phyloP scores from a whole-genome alignment of 2,888 invertebrate genomes.

The Phrixothrix hirtus region DNA sequence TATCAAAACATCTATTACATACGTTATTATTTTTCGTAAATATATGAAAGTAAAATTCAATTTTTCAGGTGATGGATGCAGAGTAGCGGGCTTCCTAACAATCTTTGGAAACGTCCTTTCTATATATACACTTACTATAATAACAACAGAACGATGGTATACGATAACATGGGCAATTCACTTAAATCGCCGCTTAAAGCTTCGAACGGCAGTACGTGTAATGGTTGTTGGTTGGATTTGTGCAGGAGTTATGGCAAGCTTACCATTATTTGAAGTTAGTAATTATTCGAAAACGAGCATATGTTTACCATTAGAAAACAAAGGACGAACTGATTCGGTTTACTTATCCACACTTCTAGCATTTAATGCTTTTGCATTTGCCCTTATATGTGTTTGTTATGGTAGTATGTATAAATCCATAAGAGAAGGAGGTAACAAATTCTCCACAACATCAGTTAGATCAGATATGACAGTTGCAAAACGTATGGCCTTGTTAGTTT shows the following conservation, averaged over 20 bases:
- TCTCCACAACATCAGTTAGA: conserved; percentile 55
- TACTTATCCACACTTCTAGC: conserved; percentile 63
- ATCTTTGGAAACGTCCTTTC: conserved; percentile 68
- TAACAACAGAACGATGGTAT: conserved; percentile 65
- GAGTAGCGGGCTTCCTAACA: conserved; percentile 67
- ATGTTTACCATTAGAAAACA: conserved; percentile 67
- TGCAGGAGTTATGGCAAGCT: conserved; percentile 61
- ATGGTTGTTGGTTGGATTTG: conserved; percentile 66
- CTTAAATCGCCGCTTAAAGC: conserved; percentile 63
- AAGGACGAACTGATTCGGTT: conserved; percentile 58
- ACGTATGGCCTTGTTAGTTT: conserved; percentile 68
- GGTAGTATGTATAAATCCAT: conserved; percentile 66
- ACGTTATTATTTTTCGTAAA: too few species aligned
- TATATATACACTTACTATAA: conserved; percentile 68
- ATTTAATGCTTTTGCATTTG: conserved; percentile 66
- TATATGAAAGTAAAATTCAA: too few species aligned
- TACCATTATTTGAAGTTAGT: conserved; percentile 67
- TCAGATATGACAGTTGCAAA: conserved; percentile 63
- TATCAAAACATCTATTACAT: too few species aligned
- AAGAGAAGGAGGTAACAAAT: conserved; percentile 59
- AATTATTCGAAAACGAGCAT: conserved; percentile 69
- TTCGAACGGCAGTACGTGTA: conserved; percentile 62
- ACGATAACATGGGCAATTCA: conserved; percentile 66
- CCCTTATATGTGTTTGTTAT: conserved; percentile 66
- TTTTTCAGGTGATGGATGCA: conserved; percentile 61